Percentiles rank a stretch among this genome's conserved stretches.
Conservation (phyloP, 2,797 vertebrate species). For the Cirrhinus molitorella region DNA sequence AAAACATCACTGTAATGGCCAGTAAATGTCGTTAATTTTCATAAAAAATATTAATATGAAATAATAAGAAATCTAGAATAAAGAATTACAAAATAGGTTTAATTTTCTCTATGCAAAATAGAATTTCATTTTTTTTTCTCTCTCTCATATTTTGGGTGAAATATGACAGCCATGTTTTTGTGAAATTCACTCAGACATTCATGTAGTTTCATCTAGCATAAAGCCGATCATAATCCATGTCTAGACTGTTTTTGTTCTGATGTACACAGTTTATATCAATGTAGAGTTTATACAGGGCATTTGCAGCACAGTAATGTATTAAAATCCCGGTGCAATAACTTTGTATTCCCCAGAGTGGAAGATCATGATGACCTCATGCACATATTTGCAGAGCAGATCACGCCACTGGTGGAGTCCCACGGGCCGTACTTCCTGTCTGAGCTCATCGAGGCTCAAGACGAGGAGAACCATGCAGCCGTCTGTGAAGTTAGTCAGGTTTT, state of each 20-base stretch:
- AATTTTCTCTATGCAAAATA: background rate
- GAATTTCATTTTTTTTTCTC: background rate
- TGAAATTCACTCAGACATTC: background rate
- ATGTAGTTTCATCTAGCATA: background rate
- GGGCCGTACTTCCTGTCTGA: slow-evolving; percentile 81
- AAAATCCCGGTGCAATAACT: slow-evolving; percentile 4
- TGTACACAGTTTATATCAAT: slow-evolving; percentile 11
- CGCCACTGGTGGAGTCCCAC: slow-evolving; percentile 65
- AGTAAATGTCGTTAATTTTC: background rate
- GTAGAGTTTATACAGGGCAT: background rate
- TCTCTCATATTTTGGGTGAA: background rate
- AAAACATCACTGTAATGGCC: background rate
- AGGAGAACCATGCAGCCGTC: slow-evolving; percentile 79
- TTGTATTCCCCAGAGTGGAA: slow-evolving; percentile 79
- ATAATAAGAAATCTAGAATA: background rate
- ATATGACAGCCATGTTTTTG: background rate
- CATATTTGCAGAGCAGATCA: slow-evolving; percentile 77
- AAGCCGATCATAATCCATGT: slow-evolving; percentile 24
- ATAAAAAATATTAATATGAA: background rate
- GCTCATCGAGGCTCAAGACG: slow-evolving; percentile 80
- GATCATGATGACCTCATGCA: slow-evolving; percentile 86
- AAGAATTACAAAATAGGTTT: background rate
- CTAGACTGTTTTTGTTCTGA: slow-evolving; percentile 17
- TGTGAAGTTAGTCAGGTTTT: slow-evolving; percentile 83
- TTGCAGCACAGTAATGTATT: background rate